Evolutionary conservation across 1,140 invertebrate species (phyloP), one percentile per base, ranked within the genome.

Genomic region (Coenobita brevimanus): DNA sequence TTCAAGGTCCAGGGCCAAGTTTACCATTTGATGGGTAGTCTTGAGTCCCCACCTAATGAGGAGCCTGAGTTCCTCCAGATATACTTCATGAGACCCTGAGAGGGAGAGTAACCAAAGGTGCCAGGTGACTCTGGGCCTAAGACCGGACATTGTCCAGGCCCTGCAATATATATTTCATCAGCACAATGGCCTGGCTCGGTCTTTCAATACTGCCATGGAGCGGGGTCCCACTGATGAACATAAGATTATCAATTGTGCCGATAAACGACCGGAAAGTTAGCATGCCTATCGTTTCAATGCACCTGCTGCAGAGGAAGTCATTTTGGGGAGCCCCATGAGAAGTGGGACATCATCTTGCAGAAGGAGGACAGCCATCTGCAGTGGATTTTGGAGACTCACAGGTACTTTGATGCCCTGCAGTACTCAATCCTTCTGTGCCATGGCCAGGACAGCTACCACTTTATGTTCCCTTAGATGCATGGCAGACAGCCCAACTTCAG

Each of bases 191-290:
- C 38, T 71, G 38, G 67, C 38, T 24, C 67, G 67, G 27, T 30
- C 27, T 3, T 75, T 76, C 73, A 76, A 76, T 46, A 43, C 36
- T n/a, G 38, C 73, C 17, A 43, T 41, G 21, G 73, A 76, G 8
- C 17, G 41, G 41, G 1, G n/a, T 15, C 89, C 89, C 1, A n/a
- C 90, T 46, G 64, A 80, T 78, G 33, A 46, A 15, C n/a, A 83
- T 38, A 60, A 79, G 33, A 82, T 83, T 64, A 67, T 90, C 30
- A 91, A 91, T 73, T 1, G 46, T 30, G 88, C 90, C 43, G 90
- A 91, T 38, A 90, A 89, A 89, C 89, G 46, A 41, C 91, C 90
- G 41, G 71, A 43, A 80, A 89, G 89, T 38, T 36, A 91, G 84
- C 91, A 91, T 83, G 78, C 27, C 21, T 8, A 90, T 62, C 54